Conservation (phyloP, 1,140 invertebrate species). For the Drosophila azteca region DNA sequence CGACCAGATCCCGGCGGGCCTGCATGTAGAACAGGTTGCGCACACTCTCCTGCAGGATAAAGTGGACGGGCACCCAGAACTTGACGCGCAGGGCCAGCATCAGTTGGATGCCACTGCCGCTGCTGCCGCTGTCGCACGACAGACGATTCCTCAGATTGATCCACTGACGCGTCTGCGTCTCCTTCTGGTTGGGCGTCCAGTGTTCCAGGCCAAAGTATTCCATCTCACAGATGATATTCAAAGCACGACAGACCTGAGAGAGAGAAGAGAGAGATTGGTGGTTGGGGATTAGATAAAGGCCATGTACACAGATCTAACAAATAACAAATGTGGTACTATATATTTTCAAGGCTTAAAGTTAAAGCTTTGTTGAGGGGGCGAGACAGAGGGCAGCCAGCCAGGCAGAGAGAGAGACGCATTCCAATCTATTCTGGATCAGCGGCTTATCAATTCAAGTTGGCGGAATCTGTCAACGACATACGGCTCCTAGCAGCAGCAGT, state of each 20-base stretch:
- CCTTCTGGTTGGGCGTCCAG: slow-evolving; percentile 77
- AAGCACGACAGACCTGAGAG: slow-evolving; percentile 91
- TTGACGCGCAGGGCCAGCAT: slow-evolving; percentile 89
- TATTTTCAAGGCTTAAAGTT: slow-evolving; percentile 25
- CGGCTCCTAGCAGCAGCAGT: slow-evolving; percentile 8
- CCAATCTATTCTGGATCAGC: slow-evolving; percentile 60
- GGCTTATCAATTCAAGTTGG: slow-evolving; percentile 60
- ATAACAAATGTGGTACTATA: no score
- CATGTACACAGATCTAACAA: no score
- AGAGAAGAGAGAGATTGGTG: slow-evolving; percentile 1
- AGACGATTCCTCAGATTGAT: slow-evolving; percentile 93
- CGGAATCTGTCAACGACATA: slow-evolving; percentile 56
- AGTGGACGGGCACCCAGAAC: slow-evolving; percentile 95
- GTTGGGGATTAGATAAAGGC: background rate
- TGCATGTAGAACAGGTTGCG: slow-evolving; percentile 94
- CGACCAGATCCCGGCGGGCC: slow-evolving; percentile 89
- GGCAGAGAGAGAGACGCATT: slow-evolving; percentile 10
- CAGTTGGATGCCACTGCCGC: slow-evolving; percentile 85
- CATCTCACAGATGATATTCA: slow-evolving; percentile 92
- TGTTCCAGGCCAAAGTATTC: slow-evolving; percentile 92
- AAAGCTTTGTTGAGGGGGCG: background rate
- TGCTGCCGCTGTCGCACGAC: slow-evolving; percentile 85
- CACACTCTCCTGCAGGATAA: slow-evolving; percentile 92
- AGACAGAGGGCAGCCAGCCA: no score
- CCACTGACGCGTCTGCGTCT: slow-evolving; percentile 86